Percentiles rank a stretch among this genome's conserved stretches.
Conservation (phyloP, 2,888 invertebrate species). For the Cheilosia vernalis region DNA sequence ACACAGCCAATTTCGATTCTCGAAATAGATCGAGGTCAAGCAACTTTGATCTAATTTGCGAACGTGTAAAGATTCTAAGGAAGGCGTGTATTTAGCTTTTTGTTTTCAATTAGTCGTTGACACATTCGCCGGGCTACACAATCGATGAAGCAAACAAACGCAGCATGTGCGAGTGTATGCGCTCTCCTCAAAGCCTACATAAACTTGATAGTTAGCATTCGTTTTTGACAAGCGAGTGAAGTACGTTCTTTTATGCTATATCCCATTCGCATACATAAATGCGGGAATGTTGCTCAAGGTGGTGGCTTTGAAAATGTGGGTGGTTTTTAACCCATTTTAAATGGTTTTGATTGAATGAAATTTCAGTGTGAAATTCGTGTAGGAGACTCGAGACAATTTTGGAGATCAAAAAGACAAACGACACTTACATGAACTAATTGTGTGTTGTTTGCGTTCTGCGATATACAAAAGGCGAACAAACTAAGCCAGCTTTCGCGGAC, state of each 20-base stretch:
- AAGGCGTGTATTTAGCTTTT: background rate
- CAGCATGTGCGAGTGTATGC: background rate
- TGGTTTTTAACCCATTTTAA: slow-evolving; percentile 36
- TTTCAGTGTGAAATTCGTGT: slow-evolving; percentile 3
- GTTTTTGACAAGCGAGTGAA: slow-evolving; percentile 53
- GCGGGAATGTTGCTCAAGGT: slow-evolving; percentile 10
- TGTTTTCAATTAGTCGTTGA: slow-evolving; percentile 31
- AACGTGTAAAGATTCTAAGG: slow-evolving; percentile 28
- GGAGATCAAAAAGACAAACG: background rate
- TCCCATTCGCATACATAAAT: too few species aligned
- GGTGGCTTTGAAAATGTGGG: slow-evolving; percentile 22
- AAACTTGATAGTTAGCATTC: slow-evolving; percentile 4
- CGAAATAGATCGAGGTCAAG: slow-evolving; percentile 72
- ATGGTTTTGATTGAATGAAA: slow-evolving; percentile 34
- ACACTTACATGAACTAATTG: too few species aligned
- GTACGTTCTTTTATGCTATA: background rate
- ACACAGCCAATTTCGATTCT: slow-evolving; percentile 45
- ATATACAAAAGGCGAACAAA: too few species aligned
- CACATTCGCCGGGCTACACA: slow-evolving; percentile 10
- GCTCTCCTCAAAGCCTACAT: slow-evolving; percentile 21
- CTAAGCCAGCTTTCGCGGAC: too few species aligned
- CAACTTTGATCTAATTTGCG: slow-evolving; percentile 69
- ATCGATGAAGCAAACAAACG: background rate
- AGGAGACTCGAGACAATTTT: slow-evolving; percentile 5
- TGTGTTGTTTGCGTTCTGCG: too few species aligned